Conservation (phyloP, 2,797 vertebrate species). For the Pteronotus mesoamericanus region DNA sequence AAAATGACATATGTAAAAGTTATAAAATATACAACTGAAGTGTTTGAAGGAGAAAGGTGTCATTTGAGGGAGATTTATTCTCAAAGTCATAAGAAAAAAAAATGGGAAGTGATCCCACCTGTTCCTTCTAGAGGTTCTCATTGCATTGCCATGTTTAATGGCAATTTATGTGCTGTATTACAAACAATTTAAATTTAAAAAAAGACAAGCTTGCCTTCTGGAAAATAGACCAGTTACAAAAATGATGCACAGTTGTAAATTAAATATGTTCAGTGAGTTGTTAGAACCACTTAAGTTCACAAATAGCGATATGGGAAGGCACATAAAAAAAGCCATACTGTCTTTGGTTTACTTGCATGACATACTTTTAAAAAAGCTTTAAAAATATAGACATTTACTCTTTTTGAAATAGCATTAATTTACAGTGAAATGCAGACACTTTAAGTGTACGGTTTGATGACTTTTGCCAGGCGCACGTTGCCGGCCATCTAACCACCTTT, state of each 20-base stretch:
- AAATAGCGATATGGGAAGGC: neutral
- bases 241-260: slow-evolving; percentile 56
- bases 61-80: slow-evolving; percentile 80
- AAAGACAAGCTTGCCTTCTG: slow-evolving; percentile 77
- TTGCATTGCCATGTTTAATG: slow-evolving; percentile 51
- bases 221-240: slow-evolving; percentile 74
- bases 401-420: neutral
- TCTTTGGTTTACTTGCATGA: neutral
- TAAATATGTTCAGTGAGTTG: slow-evolving; percentile 75
- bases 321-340: neutral
- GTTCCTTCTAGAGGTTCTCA: slow-evolving; percentile 72
- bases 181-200: slow-evolving; percentile 79
- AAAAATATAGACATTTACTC: neutral
- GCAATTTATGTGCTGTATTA: slow-evolving; percentile 74
- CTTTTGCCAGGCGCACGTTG: neutral
- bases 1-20: slow-evolving; percentile 86
- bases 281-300: slow-evolving; percentile 75
- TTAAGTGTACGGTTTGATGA: neutral
- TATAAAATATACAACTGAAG: slow-evolving; percentile 84
- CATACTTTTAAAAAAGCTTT: neutral
- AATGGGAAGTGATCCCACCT: slow-evolving; percentile 76
- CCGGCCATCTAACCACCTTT: neutral
- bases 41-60: slow-evolving; percentile 84
- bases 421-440: neutral
- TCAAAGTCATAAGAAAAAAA: slow-evolving; percentile 77